Base-by-base conservation (phyloP, 1,140 invertebrate species). In the Armadillidium nasatum region DNA sequence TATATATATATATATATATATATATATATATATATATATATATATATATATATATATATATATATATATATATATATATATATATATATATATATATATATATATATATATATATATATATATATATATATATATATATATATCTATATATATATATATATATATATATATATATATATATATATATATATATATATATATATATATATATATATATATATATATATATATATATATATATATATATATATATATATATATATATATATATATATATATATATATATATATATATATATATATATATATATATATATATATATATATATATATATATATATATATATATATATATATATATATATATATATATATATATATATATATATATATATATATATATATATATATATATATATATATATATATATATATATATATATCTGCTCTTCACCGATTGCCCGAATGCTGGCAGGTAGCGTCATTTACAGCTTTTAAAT, bases 301-400 rank as follows among this genome's bases (percentile, higher is more conserved):
- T 70, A 33, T 70, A 21, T 60, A 60, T 60, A 21, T 60, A 21
- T 60, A 21, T 60, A 21, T 60, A 21, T 60, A 21, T 60, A 21
- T 60, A 21, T 60, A 21, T 60, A 21, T 60, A 21, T 60, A 21
- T 60, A 21, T 60, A 21, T 15, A n/a, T 15, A n/a, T 15, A 21
- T 70, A 21, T 70, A 21, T 70, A 21, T 21, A 21, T 70, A 21
- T 69, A 33, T 70, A 33, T 33, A 33, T 15, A 70, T 23, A 70
- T 23, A 70, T 13, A 70, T 23, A 70, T 23, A 69, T 23, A 70
- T 23, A 70, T 23, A 70, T 23, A 23, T 23, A 70, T 21, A 70
- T 23, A 70, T 23, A 70, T 23, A 70, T 23, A 33, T 23, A 33
- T 23, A 33, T 23, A 33, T 23, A 33, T 23, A 33, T 70, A 33